Evolutionary conservation across 2,888 invertebrate species (phyloP), one percentile per base, ranked within the genome.

Genomic region (Cerceris rybyensis): DNA sequence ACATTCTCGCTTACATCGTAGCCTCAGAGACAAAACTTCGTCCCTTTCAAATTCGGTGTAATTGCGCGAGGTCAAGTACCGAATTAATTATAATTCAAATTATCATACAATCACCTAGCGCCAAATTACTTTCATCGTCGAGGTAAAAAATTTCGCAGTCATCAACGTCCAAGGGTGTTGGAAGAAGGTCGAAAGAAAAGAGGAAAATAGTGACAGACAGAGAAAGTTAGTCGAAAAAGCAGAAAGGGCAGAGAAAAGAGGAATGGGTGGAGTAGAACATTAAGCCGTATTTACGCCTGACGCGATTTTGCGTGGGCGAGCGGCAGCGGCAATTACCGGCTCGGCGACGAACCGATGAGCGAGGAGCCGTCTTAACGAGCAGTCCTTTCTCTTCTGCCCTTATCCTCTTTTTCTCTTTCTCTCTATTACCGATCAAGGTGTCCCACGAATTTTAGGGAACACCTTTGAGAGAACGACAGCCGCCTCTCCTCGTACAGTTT

Each of bases 221-320:
- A 13, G 50, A 13, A 46, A 0, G 28, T 28, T 28, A 28, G 28
- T 28, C 28, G 28, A 28, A 43, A 50, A 65, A 7, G 42, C 46
- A 65, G 65, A 50, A 67, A 28, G 55, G 60, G 39, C 8, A n/a
- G 14, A 11, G 66, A 50, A 41, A 60, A 74, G 70, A 66, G 70
- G 70, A 66, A 72, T 68, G 52, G 65, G 54, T 39, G 75, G 71
- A 63, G 65, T 13, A 69, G 79, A 70, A 75, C 81, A 80, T 86
- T 86, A 86, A 86, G 87, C 76, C 75, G 79, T 86, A 86, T 86
- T 86, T 86, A 86, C 84, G 87, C 80, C 74, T 80, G 80, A 80
- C 80, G 78, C 77, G 84, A 86, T 85, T 86, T 82, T 57, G 87
- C 85, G 87, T 87, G 86, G 87, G 87, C 87, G 87, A 87, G 75